Evolutionary conservation across 2,113 vertebrate genomes (phyloP).

Genomic region (Rhinolophus sinicus): DNA sequence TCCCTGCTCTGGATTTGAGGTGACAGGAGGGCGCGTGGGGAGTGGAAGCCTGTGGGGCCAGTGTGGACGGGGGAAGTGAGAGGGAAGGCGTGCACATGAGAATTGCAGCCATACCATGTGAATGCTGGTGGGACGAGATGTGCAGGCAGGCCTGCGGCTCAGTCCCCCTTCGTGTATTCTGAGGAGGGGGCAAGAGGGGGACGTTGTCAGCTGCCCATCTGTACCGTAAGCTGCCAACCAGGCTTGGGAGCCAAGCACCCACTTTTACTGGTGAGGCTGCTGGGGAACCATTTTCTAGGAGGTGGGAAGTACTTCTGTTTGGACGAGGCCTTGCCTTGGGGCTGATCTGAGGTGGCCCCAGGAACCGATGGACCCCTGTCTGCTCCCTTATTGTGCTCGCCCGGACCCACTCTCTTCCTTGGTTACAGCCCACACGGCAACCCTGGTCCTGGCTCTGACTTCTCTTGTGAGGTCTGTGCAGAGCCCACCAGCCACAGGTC

Average conservation of each 20-base stretch:
- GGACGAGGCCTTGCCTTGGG: neutral
- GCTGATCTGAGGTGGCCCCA: neutral
- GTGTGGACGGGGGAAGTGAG: neutral
- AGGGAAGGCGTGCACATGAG: neutral
- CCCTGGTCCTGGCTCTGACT: neutral
- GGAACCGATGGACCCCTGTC: neutral
- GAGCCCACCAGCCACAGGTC: neutral
- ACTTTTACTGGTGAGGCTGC: neutral
- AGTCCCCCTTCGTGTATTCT: neutral
- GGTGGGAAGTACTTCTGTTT: neutral
- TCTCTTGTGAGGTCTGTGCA: neutral
- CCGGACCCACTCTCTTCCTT: neutral
- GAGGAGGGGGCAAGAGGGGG: constrained; percentile 18
- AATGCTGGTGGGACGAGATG: rapidly evolving
- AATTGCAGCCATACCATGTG: neutral
- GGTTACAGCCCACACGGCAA: rapidly evolving
- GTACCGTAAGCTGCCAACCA: neutral
- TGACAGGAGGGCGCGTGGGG: neutral
- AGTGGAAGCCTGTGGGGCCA: neutral
- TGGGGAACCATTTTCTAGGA: neutral
- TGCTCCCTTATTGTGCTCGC: neutral
- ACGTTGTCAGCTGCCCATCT: constrained; percentile 38
- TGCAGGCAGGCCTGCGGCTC: neutral
- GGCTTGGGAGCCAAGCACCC: neutral
- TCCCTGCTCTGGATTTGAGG: neutral